A percentile compares a stretch with the other conserved stretches of the same genome.
phyloP scores from a whole-genome alignment of 2,113 vertebrate species.

The Oryctolagus cuniculus region mOryCun1.1 NC_091435.1:146606501-146607000 shows the following conservation, averaged over 20 bases:
- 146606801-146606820: constrained; percentile 26
- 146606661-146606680: not conserved
- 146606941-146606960: not conserved
- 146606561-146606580: not conserved
- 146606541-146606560: not conserved
- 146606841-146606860: constrained; percentile 9
- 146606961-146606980: constrained; percentile 1
- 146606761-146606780: constrained; percentile 10
- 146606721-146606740: not conserved
- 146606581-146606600: not conserved
- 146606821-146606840: constrained; percentile 17
- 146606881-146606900: not conserved
- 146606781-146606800: not conserved
- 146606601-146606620: constrained; percentile 44
- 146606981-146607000: constrained; percentile 36
- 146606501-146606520: not conserved
- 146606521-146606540: not conserved
- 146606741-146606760: constrained; percentile 9
- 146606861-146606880: not conserved
- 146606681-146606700: not conserved
- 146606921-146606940: constrained; percentile 46
- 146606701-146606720: not conserved
- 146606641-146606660: not conserved
- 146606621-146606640: not conserved
- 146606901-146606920: constrained; percentile 36